Base-by-base conservation (phyloP, 2,113 vertebrate species). In the Ariopsis seemanni region DNA sequence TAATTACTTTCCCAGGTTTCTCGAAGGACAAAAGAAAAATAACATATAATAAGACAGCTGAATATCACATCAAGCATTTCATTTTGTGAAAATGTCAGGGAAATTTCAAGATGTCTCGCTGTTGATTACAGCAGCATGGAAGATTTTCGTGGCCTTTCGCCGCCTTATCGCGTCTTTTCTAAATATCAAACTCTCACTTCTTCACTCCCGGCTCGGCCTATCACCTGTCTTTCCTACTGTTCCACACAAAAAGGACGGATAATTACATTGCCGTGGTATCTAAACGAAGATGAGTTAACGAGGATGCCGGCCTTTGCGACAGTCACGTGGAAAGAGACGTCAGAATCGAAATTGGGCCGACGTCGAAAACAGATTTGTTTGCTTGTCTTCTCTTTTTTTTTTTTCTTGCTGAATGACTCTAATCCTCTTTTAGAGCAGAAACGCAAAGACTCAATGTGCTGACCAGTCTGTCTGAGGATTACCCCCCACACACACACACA, bases 361-460 rank as follows among this genome's bases (percentile, higher is more conserved):
- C 52, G 62, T 34, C 63, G 75, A 67, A 84, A 71, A 65, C 69
- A 81, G 88, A 83, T 71, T 80, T 88, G 88, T 91, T 89, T 89
- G 84, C 86, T 86, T 65, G 71, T 72, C 63, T 63, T 90, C 57
- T 79, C 30, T 75, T 48, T 74, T 71, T 75, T 48, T 74, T 71
- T 20, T 27, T 11, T 17, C 20, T 84, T 34, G 90, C 90, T 89
- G 93, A 93, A 94, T 93, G 53, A 72, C 65, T 88, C 7, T 93
- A 95, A 95, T 95, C 93, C 89, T 90, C 93, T 94, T 94, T 86
- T 92, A 92, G 93, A 93, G 94, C 92, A 94, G 93, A 93, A 93
- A 85, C 53, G 84, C 92, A 95, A 94, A 94, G 93, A 94, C 92
- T 93, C 89, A 88, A 88, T 91, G 89, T 94, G 93, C 94, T 94